Percentiles rank a stretch among this genome's conserved stretches.
phyloP scores from a whole-genome alignment of 1,140 invertebrate species.

The Goniozus legneri region DNA sequence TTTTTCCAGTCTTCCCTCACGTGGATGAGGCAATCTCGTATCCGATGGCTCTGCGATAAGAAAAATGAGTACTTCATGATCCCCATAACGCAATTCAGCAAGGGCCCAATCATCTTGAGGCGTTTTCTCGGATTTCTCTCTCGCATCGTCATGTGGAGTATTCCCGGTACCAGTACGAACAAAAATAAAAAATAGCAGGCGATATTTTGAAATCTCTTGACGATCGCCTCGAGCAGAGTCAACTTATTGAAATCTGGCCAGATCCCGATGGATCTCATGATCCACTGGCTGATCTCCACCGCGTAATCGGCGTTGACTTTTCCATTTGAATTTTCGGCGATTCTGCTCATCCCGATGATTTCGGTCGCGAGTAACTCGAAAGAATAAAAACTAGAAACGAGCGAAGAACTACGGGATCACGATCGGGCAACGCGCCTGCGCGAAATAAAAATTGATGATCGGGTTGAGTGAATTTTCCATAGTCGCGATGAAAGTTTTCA shows the following conservation, averaged over 20 bases:
- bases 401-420: too few species aligned
- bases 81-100: slow-evolving; percentile 10
- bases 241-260: slow-evolving; percentile 9
- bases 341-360: too few species aligned
- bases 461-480: too few species aligned
- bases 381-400: too few species aligned
- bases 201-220: background rate
- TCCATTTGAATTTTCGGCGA: too few species aligned
- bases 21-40: slow-evolving; percentile 7
- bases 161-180: slow-evolving; percentile 12
- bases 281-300: background rate
- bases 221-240: background rate
- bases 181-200: slow-evolving; percentile 7
- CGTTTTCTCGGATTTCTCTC: slow-evolving; percentile 2
- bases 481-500: too few species aligned
- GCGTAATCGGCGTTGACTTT: too few species aligned
- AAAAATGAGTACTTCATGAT: slow-evolving; percentile 15
- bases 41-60: background rate
- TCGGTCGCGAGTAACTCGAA: too few species aligned
- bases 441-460: too few species aligned
- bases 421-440: too few species aligned
- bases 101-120: slow-evolving; percentile 6
- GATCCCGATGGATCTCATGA: slow-evolving; percentile 11
- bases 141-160: slow-evolving; percentile 9
- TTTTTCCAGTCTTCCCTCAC: slow-evolving; percentile 16